These are phyloP conservation scores for Argyrosomus japonicus DNA, from an alignment of 2,113 vertebrate genomes.

Conservation along the genomic window DNA sequence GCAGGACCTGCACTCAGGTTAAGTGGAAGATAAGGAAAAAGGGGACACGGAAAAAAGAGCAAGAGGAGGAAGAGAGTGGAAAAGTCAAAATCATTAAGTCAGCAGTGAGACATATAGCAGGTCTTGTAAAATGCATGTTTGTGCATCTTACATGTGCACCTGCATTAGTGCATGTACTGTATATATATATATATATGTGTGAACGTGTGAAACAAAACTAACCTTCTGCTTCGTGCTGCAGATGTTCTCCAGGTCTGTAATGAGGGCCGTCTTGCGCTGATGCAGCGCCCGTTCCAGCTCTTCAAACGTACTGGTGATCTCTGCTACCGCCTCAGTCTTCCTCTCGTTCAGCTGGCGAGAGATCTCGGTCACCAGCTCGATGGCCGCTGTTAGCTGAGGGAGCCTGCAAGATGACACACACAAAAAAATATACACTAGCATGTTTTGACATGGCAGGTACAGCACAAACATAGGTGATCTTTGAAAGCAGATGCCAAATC, in stretches of 20 bases:
- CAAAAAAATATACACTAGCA: too few species aligned
- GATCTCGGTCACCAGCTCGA: constrained; percentile 92
- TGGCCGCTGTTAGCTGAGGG: constrained; percentile 91
- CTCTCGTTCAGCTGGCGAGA: constrained; percentile 92
- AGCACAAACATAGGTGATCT: not conserved
- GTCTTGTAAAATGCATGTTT: not conserved
- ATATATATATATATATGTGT: not conserved
- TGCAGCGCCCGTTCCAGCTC: constrained; percentile 91
- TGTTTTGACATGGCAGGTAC: not conserved
- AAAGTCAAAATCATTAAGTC: not conserved
- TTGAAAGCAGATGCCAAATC: constrained; percentile 13
- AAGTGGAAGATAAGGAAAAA: not conserved
- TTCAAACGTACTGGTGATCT: constrained; percentile 92
- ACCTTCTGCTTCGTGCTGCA: constrained; percentile 91
- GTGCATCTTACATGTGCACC: not conserved
- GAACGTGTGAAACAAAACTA: not conserved
- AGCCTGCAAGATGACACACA: constrained; percentile 79
- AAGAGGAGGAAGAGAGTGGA: not conserved
- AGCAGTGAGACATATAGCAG: not conserved
- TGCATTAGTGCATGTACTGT: not conserved
- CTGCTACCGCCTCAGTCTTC: constrained; percentile 88
- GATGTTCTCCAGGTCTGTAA: constrained; percentile 86
- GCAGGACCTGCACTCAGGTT: constrained; percentile 86
- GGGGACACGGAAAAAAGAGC: not conserved
- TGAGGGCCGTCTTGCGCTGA: constrained; percentile 90